Conservation (phyloP, 2,113 vertebrate genomes). For the Quiscalus mexicanus region DNA sequence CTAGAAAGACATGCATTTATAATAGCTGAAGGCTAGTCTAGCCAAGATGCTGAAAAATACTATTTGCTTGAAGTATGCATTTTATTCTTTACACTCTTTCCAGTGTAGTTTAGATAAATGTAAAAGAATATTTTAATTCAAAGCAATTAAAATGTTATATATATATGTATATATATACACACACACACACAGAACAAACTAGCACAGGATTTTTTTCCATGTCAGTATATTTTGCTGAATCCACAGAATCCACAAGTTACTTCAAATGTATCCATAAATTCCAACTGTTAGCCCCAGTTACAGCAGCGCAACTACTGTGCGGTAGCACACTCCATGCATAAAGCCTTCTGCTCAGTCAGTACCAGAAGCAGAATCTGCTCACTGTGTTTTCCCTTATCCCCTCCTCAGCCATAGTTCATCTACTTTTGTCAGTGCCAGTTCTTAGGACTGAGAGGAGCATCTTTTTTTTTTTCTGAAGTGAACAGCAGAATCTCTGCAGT, state of each 20-base stretch:
- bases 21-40: background rate
- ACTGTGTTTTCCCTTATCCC: background rate
- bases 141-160: background rate
- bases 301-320: background rate
- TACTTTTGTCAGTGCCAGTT: background rate
- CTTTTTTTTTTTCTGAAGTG: background rate
- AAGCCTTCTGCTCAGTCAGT: background rate
- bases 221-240: background rate
- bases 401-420: background rate
- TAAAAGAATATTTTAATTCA: background rate
- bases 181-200: rapidly evolving
- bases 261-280: background rate
- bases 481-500: background rate
- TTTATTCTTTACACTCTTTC: background rate
- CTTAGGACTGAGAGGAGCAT: background rate
- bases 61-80: background rate
- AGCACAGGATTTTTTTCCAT: background rate
- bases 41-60: background rate
- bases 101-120: background rate
- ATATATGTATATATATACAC: rapidly evolving
- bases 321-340: background rate
- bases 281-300: background rate
- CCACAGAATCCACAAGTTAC: background rate
- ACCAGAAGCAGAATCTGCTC: background rate
- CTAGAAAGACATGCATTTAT: background rate